Conservation (phyloP, 2,797 vertebrate genomes). For the Champsocephalus gunnari region DNA sequence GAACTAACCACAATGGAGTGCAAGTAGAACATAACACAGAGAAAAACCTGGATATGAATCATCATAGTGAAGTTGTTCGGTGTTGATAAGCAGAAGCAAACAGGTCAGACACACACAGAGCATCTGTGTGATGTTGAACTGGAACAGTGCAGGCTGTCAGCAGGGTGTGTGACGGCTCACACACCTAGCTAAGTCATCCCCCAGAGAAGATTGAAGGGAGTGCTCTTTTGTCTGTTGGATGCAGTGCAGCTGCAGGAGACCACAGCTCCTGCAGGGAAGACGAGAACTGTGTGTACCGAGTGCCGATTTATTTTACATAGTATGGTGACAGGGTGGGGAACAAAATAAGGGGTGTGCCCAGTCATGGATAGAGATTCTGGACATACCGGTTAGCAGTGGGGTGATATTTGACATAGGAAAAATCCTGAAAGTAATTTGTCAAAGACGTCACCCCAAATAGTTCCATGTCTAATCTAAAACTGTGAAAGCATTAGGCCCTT, state of each 20-base stretch:
- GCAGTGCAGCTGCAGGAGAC: slow-evolving; percentile 68
- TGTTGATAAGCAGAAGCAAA: slow-evolving; percentile 67
- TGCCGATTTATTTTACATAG: slow-evolving; percentile 45
- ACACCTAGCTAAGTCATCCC: slow-evolving; percentile 70
- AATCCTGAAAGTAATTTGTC: slow-evolving; percentile 69
- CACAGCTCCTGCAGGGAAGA: slow-evolving; percentile 58
- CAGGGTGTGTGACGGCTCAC: slow-evolving; percentile 64
- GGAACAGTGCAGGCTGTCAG: slow-evolving; percentile 57
- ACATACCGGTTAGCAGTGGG: slow-evolving; percentile 45
- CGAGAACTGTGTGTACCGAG: slow-evolving; percentile 49
- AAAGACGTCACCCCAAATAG: slow-evolving; percentile 68
- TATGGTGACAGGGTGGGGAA: slow-evolving; percentile 49
- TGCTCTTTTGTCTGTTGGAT: slow-evolving; percentile 75
- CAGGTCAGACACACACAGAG: slow-evolving; percentile 38
- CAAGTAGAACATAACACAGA: background rate
- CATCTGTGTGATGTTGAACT: slow-evolving; percentile 63
- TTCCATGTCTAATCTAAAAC: slow-evolving; percentile 54
- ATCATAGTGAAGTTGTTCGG: slow-evolving; percentile 16
- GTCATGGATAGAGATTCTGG: slow-evolving; percentile 58
- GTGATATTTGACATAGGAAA: slow-evolving; percentile 71
- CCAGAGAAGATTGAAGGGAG: slow-evolving; percentile 59
- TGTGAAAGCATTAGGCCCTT: slow-evolving; percentile 66
- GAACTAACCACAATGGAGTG: background rate
- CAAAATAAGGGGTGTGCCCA: slow-evolving; percentile 41
- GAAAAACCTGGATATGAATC: slow-evolving; percentile 43